Percentiles rank a stretch among this genome's conserved stretches.
Conservation (phyloP, 2,113 vertebrate genomes). For the Lepisosteus osseus region DNA sequence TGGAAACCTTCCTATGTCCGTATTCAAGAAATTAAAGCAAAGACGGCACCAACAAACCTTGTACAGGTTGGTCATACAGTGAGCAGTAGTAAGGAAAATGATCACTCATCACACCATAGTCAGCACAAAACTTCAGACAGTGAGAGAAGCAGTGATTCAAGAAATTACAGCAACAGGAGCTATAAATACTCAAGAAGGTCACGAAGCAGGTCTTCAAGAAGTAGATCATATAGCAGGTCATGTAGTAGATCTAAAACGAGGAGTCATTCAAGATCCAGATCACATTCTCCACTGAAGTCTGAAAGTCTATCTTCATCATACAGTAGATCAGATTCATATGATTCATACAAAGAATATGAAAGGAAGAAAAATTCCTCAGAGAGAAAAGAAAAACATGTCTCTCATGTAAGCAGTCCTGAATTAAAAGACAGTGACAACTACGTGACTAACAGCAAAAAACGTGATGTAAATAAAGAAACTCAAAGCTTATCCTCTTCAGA, state of each 20-base stretch:
- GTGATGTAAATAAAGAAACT: conserved; percentile 23
- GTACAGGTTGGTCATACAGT: conserved; percentile 48
- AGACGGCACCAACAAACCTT: conserved; percentile 58
- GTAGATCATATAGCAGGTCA: conserved; percentile 76
- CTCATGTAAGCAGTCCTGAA: conserved; percentile 62
- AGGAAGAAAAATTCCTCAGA: conserved; percentile 51
- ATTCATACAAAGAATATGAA: conserved; percentile 56
- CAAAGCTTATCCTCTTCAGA: conserved; percentile 33
- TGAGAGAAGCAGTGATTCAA: conserved; percentile 57
- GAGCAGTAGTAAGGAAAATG: conserved; percentile 46
- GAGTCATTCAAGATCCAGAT: conserved; percentile 72
- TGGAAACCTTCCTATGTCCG: conserved; percentile 95
- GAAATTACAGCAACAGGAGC: conserved; percentile 54
- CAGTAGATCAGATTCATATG: conserved; percentile 75
- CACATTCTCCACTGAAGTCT: conserved; percentile 60
- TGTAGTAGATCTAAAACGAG: conserved; percentile 75
- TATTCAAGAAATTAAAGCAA: conserved; percentile 84
- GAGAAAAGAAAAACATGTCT: conserved; percentile 49
- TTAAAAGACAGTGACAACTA: conserved; percentile 44
- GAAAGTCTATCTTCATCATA: conserved; percentile 66
- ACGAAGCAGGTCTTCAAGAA: conserved; percentile 73
- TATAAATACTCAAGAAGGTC: conserved; percentile 59
- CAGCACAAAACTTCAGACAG: conserved; percentile 57
- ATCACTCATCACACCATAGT: conserved; percentile 48
- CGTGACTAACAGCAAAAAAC: conserved; percentile 20